Percentiles rank a stretch among this genome's conserved stretches.
These are phyloP conservation scores for Heliconius erato DNA, from an alignment of 2,888 invertebrate genomes.

Conservation along the genomic window DNA sequence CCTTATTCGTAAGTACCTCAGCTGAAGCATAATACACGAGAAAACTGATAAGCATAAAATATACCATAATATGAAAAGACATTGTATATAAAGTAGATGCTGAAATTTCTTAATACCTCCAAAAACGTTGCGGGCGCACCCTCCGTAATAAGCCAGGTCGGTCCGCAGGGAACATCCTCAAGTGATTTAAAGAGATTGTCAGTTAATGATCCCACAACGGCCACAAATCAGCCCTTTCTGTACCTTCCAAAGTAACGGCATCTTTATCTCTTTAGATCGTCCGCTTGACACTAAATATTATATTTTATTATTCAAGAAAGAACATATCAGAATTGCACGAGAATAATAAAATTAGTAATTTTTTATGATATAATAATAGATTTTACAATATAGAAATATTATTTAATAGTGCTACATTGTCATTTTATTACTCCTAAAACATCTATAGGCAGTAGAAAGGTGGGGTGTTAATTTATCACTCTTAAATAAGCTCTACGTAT, in stretches of 20 bases:
- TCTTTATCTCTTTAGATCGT: slow-evolving; percentile 59
- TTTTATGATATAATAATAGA: slow-evolving; percentile 12
- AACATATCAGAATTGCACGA: slow-evolving; percentile 33
- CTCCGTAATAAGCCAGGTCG: slow-evolving; percentile 74
- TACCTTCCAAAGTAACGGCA: slow-evolving; percentile 65
- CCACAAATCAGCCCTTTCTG: slow-evolving; percentile 79
- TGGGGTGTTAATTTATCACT: neutral
- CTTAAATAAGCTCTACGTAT: slow-evolving; percentile 5
- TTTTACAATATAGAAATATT: slow-evolving; percentile 16
- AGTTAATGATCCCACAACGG: slow-evolving; percentile 77
- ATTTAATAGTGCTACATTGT: neutral
- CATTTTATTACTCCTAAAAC: slow-evolving; percentile 3
- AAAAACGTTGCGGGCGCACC: slow-evolving; percentile 64
- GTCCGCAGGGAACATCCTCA: slow-evolving; percentile 74
- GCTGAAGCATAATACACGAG: slow-evolving; percentile 4
- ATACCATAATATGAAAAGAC: slow-evolving; percentile 45
- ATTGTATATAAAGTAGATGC: slow-evolving; percentile 55
- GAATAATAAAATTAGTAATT: slow-evolving; percentile 44
- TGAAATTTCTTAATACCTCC: slow-evolving; percentile 77
- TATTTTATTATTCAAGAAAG: slow-evolving; percentile 47
- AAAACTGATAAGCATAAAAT: slow-evolving; percentile 37
- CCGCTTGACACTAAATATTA: slow-evolving; percentile 53
- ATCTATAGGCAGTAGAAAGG: neutral
- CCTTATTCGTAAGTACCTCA: slow-evolving; percentile 3
- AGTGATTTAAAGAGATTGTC: slow-evolving; percentile 84